Base-by-base conservation (phyloP, 2,888 invertebrate species). In the Nomada hirtipes region DNA sequence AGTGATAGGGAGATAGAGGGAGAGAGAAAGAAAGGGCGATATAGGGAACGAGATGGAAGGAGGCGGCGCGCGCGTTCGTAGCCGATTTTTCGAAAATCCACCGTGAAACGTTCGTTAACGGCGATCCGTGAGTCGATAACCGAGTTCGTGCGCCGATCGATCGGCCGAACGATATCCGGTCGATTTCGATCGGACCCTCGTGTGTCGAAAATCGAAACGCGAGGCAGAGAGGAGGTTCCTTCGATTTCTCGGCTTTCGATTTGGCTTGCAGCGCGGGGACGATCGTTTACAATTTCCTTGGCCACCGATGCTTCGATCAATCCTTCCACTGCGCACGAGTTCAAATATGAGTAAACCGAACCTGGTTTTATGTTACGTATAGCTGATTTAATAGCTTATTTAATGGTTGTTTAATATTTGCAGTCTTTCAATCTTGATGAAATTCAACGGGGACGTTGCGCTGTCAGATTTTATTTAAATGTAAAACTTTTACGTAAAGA, bases 41-140 rank as follows among this genome's bases (percentile, higher is more conserved):
- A 11, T 20, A 4, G 61, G 29, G 55, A 73, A 61, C 44, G 76
- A 68, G 76, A 78, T 64, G 72, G 60, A 68, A 63, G 57, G 64
- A 76, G 75, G 70, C 72, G 79, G 69, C 72, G 69, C 80, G 73
- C 75, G 80, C 74, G 79, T 36, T 75, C 52, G 71, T 65, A 76
- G 71, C 63, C 82, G 88, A 87, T 87, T 87, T 87, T 87, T 84
- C 80, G 75, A 88, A 88, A 88, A 88, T 86, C 61, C 53, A 67
- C 69, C 86, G 86, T 82, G 84, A 88, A 88, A 86, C 86, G 80
- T 87, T 87, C 88, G 87, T 88, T 88, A 88, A 88, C 86, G 88
- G 80, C 79, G 82, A 87, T 84, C 83, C 61, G 61, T 53, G 60
- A 7, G 75, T 36, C 83, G 83, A 83, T 83, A 84, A 75, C 83